Percentiles rank a stretch among this genome's conserved stretches.
phyloP scores from a whole-genome alignment of 1,140 invertebrate species.

The Ephestia elutella region DNA sequence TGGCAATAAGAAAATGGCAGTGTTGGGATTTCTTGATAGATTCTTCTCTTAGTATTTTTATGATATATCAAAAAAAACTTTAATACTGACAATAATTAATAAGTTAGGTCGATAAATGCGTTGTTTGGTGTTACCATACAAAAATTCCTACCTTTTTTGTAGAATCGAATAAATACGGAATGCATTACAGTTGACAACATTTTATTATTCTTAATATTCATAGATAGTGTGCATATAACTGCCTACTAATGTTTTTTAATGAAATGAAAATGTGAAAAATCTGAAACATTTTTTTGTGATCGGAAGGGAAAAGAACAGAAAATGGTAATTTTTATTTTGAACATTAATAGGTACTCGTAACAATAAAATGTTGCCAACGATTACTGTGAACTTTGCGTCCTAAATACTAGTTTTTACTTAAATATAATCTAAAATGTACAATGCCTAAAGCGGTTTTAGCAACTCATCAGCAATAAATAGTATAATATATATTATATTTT shows the following conservation, averaged over 20 bases:
- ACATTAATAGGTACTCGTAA: no score
- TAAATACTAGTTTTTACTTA: constrained; percentile 36
- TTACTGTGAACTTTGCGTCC: constrained; percentile 20
- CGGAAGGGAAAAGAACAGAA: no score
- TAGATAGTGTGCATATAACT: no score
- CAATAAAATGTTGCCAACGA: neutral
- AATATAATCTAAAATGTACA: constrained; percentile 36
- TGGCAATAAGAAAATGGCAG: constrained; percentile 27
- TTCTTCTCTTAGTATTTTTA: constrained; percentile 15
- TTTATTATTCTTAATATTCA: no score
- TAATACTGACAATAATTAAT: constrained; percentile 47
- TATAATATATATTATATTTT: constrained; percentile 29
- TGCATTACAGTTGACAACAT: constrained; percentile 25
- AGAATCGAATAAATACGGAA: constrained; percentile 52
- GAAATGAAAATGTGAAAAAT: no score
- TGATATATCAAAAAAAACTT: constrained; percentile 21
- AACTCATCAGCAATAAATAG: constrained; percentile 51
- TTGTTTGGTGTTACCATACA: constrained; percentile 27
- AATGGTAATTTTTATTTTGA: no score
- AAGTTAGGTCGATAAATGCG: constrained; percentile 35
- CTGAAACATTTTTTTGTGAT: no score
- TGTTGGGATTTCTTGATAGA: constrained; percentile 20
- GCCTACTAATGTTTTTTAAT: no score
- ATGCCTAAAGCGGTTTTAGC: constrained; percentile 36
- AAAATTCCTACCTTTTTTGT: constrained; percentile 28